Percentiles rank a stretch among this genome's conserved stretches.
These are phyloP conservation scores for Haliclystus octoradiatus DNA, from an alignment of 30 jellyfish, hydroid and myxozoan species.

Conservation along the genomic window DNA sequence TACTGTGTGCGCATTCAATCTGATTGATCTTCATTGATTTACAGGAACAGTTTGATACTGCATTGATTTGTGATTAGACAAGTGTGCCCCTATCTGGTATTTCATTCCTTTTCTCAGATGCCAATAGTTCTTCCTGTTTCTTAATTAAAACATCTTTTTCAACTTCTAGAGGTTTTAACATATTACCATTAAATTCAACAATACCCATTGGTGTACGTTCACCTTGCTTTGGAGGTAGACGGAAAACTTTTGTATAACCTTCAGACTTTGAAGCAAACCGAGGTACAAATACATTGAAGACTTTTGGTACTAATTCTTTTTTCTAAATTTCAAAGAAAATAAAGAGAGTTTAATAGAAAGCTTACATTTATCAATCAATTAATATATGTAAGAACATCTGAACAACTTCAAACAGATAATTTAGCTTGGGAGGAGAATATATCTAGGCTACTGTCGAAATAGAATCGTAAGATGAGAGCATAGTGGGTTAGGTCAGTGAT, in stretches of 20 bases:
- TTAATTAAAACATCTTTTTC: slow-evolving; percentile 48
- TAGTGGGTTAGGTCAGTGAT: too few species aligned
- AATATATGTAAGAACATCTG: too few species aligned
- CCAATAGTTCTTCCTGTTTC: slow-evolving; percentile 25
- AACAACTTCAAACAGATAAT: too few species aligned
- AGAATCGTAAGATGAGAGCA: too few species aligned
- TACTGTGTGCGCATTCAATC: too few species aligned
- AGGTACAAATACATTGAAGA: slow-evolving; percentile 62
- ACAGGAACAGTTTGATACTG: too few species aligned
- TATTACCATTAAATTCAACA: slow-evolving; percentile 64
- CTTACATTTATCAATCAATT: too few species aligned
- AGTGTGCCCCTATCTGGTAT: background rate
- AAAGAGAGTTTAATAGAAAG: background rate
- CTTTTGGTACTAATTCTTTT: slow-evolving; percentile 74
- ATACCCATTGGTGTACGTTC: slow-evolving; percentile 55
- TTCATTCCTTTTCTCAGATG: slow-evolving; percentile 7
- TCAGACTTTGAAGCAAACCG: slow-evolving; percentile 31
- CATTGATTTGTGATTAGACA: background rate
- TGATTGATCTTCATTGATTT: too few species aligned
- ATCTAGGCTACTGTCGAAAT: too few species aligned
- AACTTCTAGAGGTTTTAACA: slow-evolving; percentile 49
- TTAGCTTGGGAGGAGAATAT: too few species aligned
- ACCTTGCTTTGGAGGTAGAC: slow-evolving; percentile 19
- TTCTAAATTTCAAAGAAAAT: slow-evolving; percentile 30
- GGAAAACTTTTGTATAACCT: slow-evolving; percentile 57